Conservation (phyloP, 1,140 invertebrate species). For the Triops longicaudatus region DNA sequence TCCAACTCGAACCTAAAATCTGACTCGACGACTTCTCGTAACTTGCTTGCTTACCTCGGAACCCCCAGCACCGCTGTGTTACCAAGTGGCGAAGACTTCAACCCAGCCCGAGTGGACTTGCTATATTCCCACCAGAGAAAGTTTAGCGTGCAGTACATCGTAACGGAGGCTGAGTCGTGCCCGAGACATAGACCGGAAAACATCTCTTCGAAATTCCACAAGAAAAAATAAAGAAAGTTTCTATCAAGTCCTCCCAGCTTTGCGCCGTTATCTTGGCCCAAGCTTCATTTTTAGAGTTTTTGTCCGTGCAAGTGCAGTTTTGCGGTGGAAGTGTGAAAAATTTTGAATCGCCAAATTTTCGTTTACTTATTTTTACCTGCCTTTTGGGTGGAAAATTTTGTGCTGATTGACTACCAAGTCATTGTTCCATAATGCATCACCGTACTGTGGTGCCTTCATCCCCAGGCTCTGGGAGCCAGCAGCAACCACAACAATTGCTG, state of each 20-base stretch:
- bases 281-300: constrained; percentile 3
- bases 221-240: background rate
- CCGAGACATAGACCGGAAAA: background rate
- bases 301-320: background rate
- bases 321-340: background rate
- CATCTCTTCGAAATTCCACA: background rate
- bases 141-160: background rate
- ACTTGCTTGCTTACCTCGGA: background rate
- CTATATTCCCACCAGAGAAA: background rate
- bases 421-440: constrained; percentile 17
- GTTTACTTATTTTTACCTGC: background rate
- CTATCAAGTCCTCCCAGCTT: background rate
- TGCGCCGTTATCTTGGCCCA: background rate
- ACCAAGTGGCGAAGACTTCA: background rate
- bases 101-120: background rate
- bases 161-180: constrained; percentile 9
- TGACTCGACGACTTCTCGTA: background rate
- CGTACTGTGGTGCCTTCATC: constrained; percentile 24
- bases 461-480: constrained; percentile 20
- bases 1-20: background rate
- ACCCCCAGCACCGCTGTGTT: background rate
- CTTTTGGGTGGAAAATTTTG: background rate
- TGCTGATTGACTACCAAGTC: background rate
- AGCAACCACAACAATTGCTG: constrained; percentile 26
- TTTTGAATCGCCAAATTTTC: background rate